These are phyloP conservation scores for Nyctereutes procyonoides DNA, from an alignment of 2,113 vertebrate genomes.

Conservation along the genomic window DNA sequence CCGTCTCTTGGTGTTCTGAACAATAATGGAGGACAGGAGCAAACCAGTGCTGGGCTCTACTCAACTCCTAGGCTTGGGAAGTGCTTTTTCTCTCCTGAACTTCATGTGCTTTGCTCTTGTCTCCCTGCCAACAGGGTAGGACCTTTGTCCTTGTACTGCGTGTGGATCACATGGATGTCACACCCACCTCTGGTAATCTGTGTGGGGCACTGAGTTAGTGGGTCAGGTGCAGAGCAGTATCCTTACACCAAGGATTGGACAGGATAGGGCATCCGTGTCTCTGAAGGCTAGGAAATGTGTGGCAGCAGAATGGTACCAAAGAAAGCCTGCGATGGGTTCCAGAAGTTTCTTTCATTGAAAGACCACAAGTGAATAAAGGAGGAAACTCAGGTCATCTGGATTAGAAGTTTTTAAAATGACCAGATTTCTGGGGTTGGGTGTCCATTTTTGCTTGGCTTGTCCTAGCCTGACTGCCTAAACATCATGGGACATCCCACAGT, in stretches of 20 bases:
- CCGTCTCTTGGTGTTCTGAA: neutral
- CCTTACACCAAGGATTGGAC: neutral
- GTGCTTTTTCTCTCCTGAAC: neutral
- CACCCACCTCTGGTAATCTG: neutral
- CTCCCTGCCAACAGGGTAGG: neutral
- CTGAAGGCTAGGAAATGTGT: neutral
- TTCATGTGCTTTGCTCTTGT: neutral
- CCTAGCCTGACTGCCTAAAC: neutral
- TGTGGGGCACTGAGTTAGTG: conserved; percentile 14
- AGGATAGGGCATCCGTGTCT: neutral
- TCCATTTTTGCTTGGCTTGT: neutral
- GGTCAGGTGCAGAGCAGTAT: neutral
- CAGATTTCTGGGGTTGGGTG: neutral
- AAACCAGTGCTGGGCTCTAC: neutral
- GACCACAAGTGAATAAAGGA: neutral
- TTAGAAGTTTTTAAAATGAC: neutral
- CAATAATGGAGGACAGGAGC: neutral
- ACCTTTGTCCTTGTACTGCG: neutral
- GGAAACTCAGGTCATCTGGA: neutral
- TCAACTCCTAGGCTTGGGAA: neutral
- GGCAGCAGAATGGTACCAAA: neutral
- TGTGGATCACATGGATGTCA: neutral
- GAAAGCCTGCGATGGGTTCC: neutral
- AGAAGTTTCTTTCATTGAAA: conserved; percentile 19
- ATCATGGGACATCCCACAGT: neutral